phyloP scores from a whole-genome alignment of 1,140 invertebrate genomes.

The Callitettix versicolor region DNA sequence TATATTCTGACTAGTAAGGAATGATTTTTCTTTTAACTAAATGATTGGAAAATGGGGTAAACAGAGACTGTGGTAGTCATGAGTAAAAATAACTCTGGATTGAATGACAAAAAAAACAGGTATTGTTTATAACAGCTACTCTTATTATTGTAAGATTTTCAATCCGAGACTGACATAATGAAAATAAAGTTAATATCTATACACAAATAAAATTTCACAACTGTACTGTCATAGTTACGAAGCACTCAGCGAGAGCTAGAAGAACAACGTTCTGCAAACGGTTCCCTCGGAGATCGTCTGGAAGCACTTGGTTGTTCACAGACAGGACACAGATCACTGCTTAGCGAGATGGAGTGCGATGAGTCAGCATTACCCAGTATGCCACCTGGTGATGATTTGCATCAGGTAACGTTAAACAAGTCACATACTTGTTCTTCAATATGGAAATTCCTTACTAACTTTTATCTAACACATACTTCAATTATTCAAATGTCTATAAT shows the following conservation, averaged over 20 bases:
- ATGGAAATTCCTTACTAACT: neutral
- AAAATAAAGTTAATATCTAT: no score
- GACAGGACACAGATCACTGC: slow-evolving; percentile 36
- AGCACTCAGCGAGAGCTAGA: slow-evolving; percentile 43
- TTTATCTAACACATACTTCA: neutral
- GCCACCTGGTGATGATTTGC: slow-evolving; percentile 24
- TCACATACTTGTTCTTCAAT: neutral
- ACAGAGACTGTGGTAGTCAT: no score
- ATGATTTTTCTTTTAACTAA: no score
- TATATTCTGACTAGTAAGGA: no score
- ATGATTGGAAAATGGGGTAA: no score
- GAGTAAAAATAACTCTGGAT: no score
- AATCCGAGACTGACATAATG: no score
- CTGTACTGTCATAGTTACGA: slow-evolving; percentile 30
- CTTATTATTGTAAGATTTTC: no score
- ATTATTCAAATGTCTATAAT: no score
- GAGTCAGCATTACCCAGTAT: slow-evolving; percentile 17
- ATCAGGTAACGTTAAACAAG: slow-evolving; percentile 20
- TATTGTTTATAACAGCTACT: no score
- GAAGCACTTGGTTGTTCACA: slow-evolving; percentile 30
- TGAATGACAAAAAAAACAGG: no score
- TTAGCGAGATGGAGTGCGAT: slow-evolving; percentile 41
- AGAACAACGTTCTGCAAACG: slow-evolving; percentile 46
- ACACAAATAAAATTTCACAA: no score
- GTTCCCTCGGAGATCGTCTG: slow-evolving; percentile 34